Evolutionary conservation across 2,113 vertebrate genomes (phyloP).

Genomic region (Hydrolagus affinis): DNA sequence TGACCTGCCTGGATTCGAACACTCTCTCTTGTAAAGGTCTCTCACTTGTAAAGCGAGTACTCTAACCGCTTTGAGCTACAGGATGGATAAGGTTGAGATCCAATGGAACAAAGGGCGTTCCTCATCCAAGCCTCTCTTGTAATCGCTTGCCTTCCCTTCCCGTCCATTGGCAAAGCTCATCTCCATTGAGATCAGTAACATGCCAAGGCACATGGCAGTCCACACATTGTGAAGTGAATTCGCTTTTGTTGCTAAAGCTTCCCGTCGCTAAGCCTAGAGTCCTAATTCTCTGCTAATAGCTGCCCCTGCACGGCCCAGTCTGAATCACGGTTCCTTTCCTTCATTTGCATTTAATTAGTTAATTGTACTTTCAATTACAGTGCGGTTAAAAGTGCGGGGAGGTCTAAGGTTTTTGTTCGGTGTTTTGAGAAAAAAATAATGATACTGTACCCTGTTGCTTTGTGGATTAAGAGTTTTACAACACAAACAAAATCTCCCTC

Average conservation of each 20-base stretch:
- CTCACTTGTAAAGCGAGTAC: too few relatives aligned
- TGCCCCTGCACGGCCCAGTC: background rate
- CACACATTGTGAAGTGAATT: background rate
- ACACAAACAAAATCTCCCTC: conserved; percentile 9
- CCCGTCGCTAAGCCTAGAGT: background rate
- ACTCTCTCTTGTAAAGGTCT: too few relatives aligned
- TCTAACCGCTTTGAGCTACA: too few relatives aligned
- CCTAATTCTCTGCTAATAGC: background rate
- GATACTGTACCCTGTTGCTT: conserved; percentile 12
- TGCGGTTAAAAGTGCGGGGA: conserved; percentile 19
- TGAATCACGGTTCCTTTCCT: background rate
- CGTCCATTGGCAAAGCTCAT: too few relatives aligned
- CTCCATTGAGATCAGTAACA: too few relatives aligned
- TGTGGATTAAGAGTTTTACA: conserved; percentile 23
- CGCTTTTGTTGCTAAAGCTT: background rate
- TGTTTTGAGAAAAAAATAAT: conserved; percentile 15
- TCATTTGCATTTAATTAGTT: conserved; percentile 30
- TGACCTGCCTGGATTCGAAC: too few relatives aligned
- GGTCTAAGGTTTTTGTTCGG: background rate
- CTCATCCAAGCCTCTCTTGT: too few relatives aligned
- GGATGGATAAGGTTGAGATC: too few relatives aligned
- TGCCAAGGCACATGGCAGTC: too few relatives aligned
- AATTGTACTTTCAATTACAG: conserved; percentile 27
- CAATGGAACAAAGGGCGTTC: too few relatives aligned
- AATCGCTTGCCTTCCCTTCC: too few relatives aligned